A percentile compares a stretch with the other conserved stretches of the same genome.
Evolutionary conservation across 2,797 vertebrate genomes (phyloP).

Genomic region (Stomatorhinus walkeri): DNA sequence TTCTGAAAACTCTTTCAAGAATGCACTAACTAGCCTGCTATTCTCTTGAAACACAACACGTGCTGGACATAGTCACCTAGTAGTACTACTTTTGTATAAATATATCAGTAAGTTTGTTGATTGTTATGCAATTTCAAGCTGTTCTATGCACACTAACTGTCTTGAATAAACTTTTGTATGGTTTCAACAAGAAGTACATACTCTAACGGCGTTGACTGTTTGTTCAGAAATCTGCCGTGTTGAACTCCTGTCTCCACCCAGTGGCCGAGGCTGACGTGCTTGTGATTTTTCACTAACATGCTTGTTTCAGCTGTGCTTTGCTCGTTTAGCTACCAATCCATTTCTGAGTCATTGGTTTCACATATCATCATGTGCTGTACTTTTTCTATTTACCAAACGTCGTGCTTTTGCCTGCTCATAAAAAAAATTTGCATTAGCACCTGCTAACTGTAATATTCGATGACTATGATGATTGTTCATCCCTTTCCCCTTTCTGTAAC

Average conservation of each 20-base stretch:
- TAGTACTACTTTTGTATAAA: not conserved
- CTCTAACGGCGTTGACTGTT: not conserved
- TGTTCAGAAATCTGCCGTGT: not conserved
- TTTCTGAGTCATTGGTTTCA: slow-evolving; percentile 11
- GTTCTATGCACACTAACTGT: not conserved
- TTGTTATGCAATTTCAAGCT: not conserved
- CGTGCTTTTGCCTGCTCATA: slow-evolving; percentile 15
- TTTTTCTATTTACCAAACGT: not conserved
- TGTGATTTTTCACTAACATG: not conserved
- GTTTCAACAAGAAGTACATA: not conserved
- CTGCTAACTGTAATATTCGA: slow-evolving; percentile 11
- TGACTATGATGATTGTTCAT: not conserved
- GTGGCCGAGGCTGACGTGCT: slow-evolving; percentile 22
- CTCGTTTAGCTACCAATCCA: not conserved
- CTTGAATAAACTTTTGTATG: slow-evolving; percentile 13
- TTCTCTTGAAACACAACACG: not conserved
- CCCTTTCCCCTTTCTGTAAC: not conserved
- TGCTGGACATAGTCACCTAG: not conserved
- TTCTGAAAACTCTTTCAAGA: not conserved
- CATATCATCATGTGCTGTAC: not conserved
- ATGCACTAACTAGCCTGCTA: not conserved
- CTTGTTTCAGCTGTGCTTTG: not conserved
- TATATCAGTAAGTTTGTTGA: not conserved
- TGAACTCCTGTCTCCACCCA: slow-evolving; percentile 30
- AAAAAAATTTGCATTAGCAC: slow-evolving; percentile 13